Base-by-base conservation (phyloP, 2,797 vertebrate species). In the Adelosebastes latens region DNA sequence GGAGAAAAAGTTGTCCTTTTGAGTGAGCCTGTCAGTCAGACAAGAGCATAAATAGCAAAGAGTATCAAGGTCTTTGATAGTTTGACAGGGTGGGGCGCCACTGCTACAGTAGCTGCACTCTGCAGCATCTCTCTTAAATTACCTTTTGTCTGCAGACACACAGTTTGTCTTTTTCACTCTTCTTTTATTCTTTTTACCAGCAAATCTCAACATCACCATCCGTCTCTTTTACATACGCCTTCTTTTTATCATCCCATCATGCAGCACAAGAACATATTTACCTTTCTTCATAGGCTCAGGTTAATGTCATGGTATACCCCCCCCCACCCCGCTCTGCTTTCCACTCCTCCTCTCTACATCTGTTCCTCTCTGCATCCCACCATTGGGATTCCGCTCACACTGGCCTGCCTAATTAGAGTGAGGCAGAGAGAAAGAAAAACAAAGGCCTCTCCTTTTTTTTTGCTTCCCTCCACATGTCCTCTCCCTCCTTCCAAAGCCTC, bases 381-480 rank as follows among this genome's bases (percentile, higher is more conserved):
- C 74, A 91, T 94, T 92, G 78, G 80, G 77, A 96, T 95, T 95
- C 94, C 74, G 77, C 92, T 94, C 95, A 95, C 92, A 92, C 90
- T 87, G 72, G 72, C 79, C 89, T 83, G 82, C 93, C 93, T 95
- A 94, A 96, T 96, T 94, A 95, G 89, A 94, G 83, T 63, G 79
- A 93, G 88, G 89, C 84, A 84, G 86, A 87, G 59, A 85, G 80
- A 90, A 88, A 89, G 82, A 88, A 88, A 90, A 85, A 93, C 83
- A 92, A 90, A 87, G 82, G 86, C 77, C 77, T 92, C 75, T 88
- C 74, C 72, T 82, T 86, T 49, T 49, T 49, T 88, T 85, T 86
- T 25, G 32, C 82, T 74, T 78, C 79, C 82, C 82, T 83, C 88
- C 81, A 56, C 86, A 66, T 80, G 84, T 91, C 83, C 80, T 84